These are phyloP conservation scores for Cyclophora albipunctata DNA, from an alignment of 2,888 invertebrate genomes.

Conservation along the genomic window DNA sequence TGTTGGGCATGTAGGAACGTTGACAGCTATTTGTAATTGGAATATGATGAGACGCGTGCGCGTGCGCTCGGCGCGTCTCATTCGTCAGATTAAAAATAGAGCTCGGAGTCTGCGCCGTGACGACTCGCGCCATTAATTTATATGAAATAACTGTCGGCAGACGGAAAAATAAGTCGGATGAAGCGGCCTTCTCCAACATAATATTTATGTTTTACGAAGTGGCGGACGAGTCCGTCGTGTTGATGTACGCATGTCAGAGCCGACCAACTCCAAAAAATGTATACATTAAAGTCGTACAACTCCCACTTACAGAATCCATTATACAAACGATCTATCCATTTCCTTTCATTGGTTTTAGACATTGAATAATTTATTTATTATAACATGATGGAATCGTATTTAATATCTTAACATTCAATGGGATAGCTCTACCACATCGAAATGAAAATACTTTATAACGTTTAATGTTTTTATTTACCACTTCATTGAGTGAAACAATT, in stretches of 20 bases:
- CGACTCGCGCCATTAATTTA: constrained; percentile 75
- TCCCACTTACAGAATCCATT: constrained; percentile 32
- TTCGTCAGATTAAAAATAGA: constrained; percentile 76
- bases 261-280: constrained; percentile 36
- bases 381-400: constrained; percentile 3
- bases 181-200: constrained; percentile 67
- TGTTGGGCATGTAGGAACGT: constrained; percentile 53
- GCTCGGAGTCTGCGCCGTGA: constrained; percentile 72
- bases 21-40: constrained; percentile 75
- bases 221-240: constrained; percentile 48
- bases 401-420: constrained; percentile 5
- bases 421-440: neutral
- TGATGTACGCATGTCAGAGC: constrained; percentile 59
- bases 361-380: constrained; percentile 21
- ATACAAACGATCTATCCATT: constrained; percentile 34
- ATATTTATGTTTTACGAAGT: constrained; percentile 73
- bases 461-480: neutral
- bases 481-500: neutral
- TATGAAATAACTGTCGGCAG: constrained; percentile 76
- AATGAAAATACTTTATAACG: too few relatives aligned
- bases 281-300: constrained; percentile 34
- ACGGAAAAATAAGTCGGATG: constrained; percentile 72
- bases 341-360: constrained; percentile 32
- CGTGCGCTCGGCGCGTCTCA: constrained; percentile 71
- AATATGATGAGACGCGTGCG: constrained; percentile 72